Evolutionary conservation across 2,888 invertebrate genomes (phyloP).

Genomic region (Macaria notata): DNA sequence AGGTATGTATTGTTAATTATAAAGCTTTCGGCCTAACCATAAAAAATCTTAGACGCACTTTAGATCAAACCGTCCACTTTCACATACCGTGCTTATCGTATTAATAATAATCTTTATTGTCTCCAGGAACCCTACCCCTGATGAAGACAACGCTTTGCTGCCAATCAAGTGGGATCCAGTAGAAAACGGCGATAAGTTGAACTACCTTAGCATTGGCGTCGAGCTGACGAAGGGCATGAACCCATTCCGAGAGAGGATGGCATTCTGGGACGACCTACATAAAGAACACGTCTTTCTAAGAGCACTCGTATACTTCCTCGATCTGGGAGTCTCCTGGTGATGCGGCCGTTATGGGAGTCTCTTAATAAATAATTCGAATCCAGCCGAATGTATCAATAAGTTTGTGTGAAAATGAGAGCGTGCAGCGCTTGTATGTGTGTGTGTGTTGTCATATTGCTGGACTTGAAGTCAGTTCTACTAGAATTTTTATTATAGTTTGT

Average conservation of each 20-base stretch:
- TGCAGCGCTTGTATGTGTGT: too few species aligned
- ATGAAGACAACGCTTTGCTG: slow-evolving; percentile 59
- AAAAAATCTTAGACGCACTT: too few species aligned
- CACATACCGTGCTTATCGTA: background rate
- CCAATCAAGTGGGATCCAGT: slow-evolving; percentile 74
- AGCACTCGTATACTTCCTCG: slow-evolving; percentile 61
- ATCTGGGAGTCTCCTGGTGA: slow-evolving; percentile 58
- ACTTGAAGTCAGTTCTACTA: too few species aligned
- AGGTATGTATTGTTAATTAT: too few species aligned
- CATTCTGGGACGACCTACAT: slow-evolving; percentile 71
- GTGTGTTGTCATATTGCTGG: too few species aligned
- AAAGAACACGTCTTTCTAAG: slow-evolving; percentile 58
- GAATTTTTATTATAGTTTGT: too few species aligned
- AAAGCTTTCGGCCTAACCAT: too few species aligned
- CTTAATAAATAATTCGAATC: too few species aligned
- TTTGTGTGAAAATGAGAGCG: too few species aligned
- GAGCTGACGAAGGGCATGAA: slow-evolving; percentile 71
- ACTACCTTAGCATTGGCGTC: slow-evolving; percentile 67
- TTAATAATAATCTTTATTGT: background rate
- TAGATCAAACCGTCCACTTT: too few species aligned
- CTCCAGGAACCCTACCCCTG: slow-evolving; percentile 73
- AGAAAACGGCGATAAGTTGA: slow-evolving; percentile 56
- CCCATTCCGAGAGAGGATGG: slow-evolving; percentile 70
- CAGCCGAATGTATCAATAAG: too few species aligned
- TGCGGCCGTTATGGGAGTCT: background rate